Percentiles rank a stretch among this genome's conserved stretches.
Conservation (phyloP, 1,140 invertebrate genomes). For the Eumaeus atala region DNA sequence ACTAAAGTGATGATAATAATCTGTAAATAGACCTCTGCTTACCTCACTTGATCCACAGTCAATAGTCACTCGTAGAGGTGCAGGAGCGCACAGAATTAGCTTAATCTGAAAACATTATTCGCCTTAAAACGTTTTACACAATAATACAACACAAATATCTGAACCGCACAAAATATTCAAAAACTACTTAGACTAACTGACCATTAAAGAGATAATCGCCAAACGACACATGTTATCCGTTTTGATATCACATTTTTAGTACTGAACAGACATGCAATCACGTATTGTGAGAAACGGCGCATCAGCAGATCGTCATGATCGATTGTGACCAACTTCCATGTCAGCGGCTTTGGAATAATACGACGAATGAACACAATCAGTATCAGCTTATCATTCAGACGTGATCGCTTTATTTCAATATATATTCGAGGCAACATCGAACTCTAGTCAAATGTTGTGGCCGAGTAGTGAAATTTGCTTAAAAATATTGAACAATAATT, state of each 20-base stretch:
- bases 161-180: slow-evolving; percentile 1
- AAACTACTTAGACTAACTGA: slow-evolving; percentile 30
- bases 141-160: background rate
- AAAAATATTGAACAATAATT: slow-evolving; percentile 33
- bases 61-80: slow-evolving; percentile 49
- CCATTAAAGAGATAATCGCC: slow-evolving; percentile 36
- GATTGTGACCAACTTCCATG: slow-evolving; percentile 8
- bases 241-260: slow-evolving; percentile 37
- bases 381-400: slow-evolving; percentile 3
- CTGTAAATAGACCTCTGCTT: background rate
- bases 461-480: slow-evolving; percentile 38
- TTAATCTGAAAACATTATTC: slow-evolving; percentile 30
- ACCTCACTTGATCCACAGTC: slow-evolving; percentile 55
- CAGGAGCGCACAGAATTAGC: slow-evolving; percentile 27
- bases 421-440: slow-evolving; percentile 19
- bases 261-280: slow-evolving; percentile 9
- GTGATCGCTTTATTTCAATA: slow-evolving; percentile 10
- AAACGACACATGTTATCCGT: slow-evolving; percentile 46
- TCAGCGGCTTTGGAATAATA: background rate
- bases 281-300: background rate
- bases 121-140: background rate
- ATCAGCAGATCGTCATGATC: background rate
- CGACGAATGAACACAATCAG: background rate
- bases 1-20: too few relatives aligned
- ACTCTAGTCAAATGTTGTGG: slow-evolving; percentile 37